Base-by-base conservation (phyloP, 2,113 vertebrate species). In the Callopanchax toddi region DNA sequence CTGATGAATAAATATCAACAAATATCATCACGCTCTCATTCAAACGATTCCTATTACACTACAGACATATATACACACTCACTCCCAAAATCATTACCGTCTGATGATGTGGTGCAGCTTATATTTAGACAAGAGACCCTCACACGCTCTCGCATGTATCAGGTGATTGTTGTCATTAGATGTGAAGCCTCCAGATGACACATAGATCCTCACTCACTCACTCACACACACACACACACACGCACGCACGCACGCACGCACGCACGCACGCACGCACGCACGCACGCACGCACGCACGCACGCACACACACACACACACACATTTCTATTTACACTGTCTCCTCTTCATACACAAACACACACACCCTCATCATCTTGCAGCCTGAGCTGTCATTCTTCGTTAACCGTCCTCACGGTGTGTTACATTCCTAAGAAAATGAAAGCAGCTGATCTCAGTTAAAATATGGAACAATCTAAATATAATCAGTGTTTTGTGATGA, bases 331-430 rank as follows among this genome's bases (percentile, higher is more conserved):
- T 52, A 52, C 51, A 61, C 32, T 0, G 1, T 34, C 11, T 20
- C 20, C 20, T 22, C 52, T 17, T 29, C 17, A 22, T 22, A 16
- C 18, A 59, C 52, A 60, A 29, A 45, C 56, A 61, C 37, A 39
- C 37, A 39, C 58, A 20, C 44, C 1, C 23, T 40, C 18, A 61
- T 50, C 61, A 48, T 54, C 44, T 82, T 67, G n/a, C 71, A 46
- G 70, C 48, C 58, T 11, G 48, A 43, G 0, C 60, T 56, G 74
- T 68, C 78, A 26, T 29, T 75, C 74, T 66, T 74, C 69, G 29
- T 83, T 66, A 74, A 34, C 49, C 0, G 29, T 58, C 11, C 29
- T 36, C 5, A 1, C 21, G 12, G 56, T 26, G 55, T 36, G 48
- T 54, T 43, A 50, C 57, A 43, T 58, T 58, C 54, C 58, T 49